These are phyloP conservation scores for Bos indicus DNA, from an alignment of 2,113 vertebrate genomes.

Conservation along the genomic window DNA sequence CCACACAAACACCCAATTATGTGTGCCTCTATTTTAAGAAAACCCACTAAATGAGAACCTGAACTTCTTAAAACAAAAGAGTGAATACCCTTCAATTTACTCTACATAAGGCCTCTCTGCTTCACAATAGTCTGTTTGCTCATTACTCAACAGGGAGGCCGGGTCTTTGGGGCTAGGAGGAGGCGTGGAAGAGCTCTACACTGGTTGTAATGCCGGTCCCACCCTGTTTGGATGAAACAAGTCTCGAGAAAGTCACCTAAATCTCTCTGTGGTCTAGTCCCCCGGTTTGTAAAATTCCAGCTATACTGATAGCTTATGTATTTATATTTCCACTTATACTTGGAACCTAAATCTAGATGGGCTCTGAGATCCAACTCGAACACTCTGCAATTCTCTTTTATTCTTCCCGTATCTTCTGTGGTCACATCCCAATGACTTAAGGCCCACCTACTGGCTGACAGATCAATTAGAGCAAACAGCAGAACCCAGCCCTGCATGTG, in stretches of 20 bases:
- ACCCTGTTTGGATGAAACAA: not conserved
- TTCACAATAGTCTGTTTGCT: not conserved
- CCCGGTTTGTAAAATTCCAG: not conserved
- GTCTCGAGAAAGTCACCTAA: not conserved
- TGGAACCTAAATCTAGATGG: not conserved
- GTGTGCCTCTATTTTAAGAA: slow-evolving; percentile 5
- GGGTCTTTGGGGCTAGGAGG: not conserved
- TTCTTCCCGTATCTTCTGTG: not conserved
- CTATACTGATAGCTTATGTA: not conserved
- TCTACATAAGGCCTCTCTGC: not conserved
- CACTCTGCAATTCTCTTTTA: not conserved
- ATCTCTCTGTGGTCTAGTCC: not conserved
- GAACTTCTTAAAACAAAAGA: slow-evolving; percentile 40
- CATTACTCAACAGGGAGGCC: not conserved
- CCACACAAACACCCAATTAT: slow-evolving; percentile 4
- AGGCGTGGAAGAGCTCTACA: not conserved
- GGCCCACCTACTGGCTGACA: not conserved
- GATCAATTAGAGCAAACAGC: not conserved
- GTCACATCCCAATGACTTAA: not conserved
- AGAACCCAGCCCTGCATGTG: not conserved
- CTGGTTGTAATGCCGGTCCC: not conserved
- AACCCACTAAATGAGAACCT: not conserved
- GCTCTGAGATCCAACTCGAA: not conserved
- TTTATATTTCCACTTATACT: not conserved
- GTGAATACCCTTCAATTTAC: slow-evolving; percentile 15